A percentile compares a stretch with the other conserved stretches of the same genome.
Conservation (phyloP, 2,888 invertebrate genomes). For the Euclidia mi region DNA sequence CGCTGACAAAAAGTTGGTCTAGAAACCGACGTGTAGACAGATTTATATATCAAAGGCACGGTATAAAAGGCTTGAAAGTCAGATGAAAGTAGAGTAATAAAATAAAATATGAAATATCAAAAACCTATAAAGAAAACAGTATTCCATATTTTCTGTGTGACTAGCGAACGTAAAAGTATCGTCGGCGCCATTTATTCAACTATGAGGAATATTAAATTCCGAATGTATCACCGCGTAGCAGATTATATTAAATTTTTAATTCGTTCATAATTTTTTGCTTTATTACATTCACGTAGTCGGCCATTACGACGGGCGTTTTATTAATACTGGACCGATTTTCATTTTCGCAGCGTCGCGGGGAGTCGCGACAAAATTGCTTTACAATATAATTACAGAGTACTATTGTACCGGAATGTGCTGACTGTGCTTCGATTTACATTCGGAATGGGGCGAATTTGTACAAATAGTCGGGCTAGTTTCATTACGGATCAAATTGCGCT, state of each 20-base stretch:
- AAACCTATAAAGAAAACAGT: constrained; percentile 13
- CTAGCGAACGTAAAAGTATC: constrained; percentile 28
- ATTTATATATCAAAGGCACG: too few relatives aligned
- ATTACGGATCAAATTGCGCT: constrained; percentile 45
- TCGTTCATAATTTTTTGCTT: constrained; percentile 72
- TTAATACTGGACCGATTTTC: constrained; percentile 74
- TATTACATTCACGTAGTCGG: constrained; percentile 64
- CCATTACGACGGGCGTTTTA: constrained; percentile 66
- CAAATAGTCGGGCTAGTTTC: constrained; percentile 56
- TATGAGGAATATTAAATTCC: constrained; percentile 49
- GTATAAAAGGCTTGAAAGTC: background rate
- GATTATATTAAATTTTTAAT: constrained; percentile 65
- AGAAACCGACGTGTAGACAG: too few relatives aligned
- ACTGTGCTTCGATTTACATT: constrained; percentile 81
- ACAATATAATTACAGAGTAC: constrained; percentile 84
- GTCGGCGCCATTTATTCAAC: constrained; percentile 26
- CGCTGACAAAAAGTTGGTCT: too few relatives aligned
- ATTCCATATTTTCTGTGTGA: constrained; percentile 34
- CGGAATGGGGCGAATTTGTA: constrained; percentile 70
- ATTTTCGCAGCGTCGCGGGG: constrained; percentile 65
- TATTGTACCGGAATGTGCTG: constrained; percentile 74
- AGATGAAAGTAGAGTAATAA: too few relatives aligned
- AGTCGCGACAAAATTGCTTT: constrained; percentile 79
- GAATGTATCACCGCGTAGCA: constrained; percentile 36
- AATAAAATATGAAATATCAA: background rate